Conservation (phyloP, 23 tunicate species). For the Aplidium turbinatum region DNA sequence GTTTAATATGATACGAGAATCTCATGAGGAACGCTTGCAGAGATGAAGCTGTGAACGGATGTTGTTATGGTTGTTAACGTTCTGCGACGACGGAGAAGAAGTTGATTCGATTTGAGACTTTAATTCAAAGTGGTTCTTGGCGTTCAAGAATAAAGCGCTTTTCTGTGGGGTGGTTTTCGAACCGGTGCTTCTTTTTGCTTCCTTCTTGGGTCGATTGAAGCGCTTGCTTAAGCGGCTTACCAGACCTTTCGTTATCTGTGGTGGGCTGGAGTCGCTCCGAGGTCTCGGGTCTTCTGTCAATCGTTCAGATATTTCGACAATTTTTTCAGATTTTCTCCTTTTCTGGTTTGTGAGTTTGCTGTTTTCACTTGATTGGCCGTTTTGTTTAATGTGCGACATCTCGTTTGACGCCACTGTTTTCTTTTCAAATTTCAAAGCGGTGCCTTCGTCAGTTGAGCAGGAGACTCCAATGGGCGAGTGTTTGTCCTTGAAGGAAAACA, state of each 20-base stretch:
- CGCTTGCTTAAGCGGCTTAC: conserved; percentile 62
- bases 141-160: conserved; percentile 9
- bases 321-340: conserved; percentile 27
- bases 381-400: too few species aligned
- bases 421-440: too few species aligned
- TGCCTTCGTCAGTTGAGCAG: too few species aligned
- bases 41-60: too few species aligned
- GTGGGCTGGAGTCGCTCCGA: conserved; percentile 18
- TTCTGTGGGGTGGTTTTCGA: background rate
- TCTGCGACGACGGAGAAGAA: background rate
- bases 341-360: too few species aligned
- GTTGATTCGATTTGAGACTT: conserved; percentile 16
- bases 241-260: conserved; percentile 30
- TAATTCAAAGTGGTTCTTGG: conserved; percentile 31
- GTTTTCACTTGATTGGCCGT: too few species aligned
- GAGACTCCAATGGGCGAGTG: too few species aligned
- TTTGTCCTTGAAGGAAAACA: too few species aligned
- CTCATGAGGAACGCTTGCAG: too few species aligned
- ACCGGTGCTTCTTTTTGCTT: background rate
- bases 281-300: conserved; percentile 20
- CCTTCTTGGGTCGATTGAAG: conserved; percentile 21
- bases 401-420: too few species aligned
- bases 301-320: conserved; percentile 29
- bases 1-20: too few species aligned
- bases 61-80: background rate